Evolutionary conservation across 2,797 vertebrate species (phyloP).

Genomic region (Chiloscyllium punctatum): DNA sequence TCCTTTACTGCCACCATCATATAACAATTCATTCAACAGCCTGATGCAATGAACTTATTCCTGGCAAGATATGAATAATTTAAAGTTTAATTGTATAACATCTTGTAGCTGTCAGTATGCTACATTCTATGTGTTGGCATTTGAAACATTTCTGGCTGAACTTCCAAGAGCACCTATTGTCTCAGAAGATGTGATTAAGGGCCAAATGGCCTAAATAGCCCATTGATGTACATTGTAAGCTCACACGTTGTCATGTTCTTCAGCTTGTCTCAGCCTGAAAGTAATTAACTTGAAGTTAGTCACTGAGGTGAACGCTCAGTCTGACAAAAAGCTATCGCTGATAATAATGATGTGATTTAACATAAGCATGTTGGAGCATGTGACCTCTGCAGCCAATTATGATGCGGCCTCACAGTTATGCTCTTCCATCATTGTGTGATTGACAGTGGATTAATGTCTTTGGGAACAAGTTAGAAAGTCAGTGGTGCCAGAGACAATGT

Average conservation of each 20-base stretch:
- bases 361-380: not conserved
- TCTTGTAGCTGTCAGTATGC: not conserved
- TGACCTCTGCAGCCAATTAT: not conserved
- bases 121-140: not conserved
- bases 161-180: not conserved
- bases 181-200: not conserved
- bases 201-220: not conserved
- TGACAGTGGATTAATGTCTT: not conserved
- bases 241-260: not conserved
- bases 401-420: not conserved
- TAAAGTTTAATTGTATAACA: not conserved
- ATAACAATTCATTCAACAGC: not conserved
- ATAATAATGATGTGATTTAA: not conserved
- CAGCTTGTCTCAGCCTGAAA: conserved; percentile 18
- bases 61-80: not conserved
- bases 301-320: not conserved
- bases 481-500: not conserved
- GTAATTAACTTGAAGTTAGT: conserved; percentile 13
- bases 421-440: not conserved
- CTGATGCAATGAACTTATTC: not conserved
- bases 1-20: not conserved
- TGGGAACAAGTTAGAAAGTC: not conserved
- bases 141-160: not conserved
- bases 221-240: not conserved
- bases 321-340: not conserved